These are phyloP conservation scores for Lasioglossum pauxillum DNA, from an alignment of 2,888 invertebrate species.

Conservation along the genomic window DNA sequence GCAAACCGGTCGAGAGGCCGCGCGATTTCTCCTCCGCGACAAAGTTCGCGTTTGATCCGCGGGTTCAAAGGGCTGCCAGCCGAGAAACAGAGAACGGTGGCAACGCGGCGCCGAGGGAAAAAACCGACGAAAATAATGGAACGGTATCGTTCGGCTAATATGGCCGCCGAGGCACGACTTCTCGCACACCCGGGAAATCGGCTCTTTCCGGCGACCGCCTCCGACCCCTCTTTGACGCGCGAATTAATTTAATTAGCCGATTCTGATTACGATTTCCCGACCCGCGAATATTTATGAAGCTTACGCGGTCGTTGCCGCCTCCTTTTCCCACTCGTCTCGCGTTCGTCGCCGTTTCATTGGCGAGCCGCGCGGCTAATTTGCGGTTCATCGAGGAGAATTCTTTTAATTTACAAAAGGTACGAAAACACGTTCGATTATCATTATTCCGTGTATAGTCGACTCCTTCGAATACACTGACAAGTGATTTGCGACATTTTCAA, in stretches of 20 bases:
- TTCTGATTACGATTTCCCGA: conserved; percentile 51
- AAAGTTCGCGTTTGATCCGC: conserved; percentile 58
- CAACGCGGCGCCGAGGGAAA: neutral
- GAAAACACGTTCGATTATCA: neutral
- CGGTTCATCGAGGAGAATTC: conserved; percentile 10
- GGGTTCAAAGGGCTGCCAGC: conserved; percentile 31
- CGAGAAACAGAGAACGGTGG: neutral
- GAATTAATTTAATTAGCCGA: conserved; percentile 66
- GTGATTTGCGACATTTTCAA: neutral
- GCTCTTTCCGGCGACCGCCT: conserved; percentile 28
- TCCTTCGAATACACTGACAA: neutral
- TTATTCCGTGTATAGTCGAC: neutral
- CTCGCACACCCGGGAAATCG: conserved; percentile 43
- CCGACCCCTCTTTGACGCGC: conserved; percentile 47
- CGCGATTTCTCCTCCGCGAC: conserved; percentile 37
- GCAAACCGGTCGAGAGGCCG: conserved; percentile 10
- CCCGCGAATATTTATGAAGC: conserved; percentile 27
- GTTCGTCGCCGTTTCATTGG: neutral
- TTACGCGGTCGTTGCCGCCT: neutral
- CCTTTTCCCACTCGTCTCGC: neutral
- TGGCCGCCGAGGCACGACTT: conserved; percentile 46
- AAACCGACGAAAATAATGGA: conserved; percentile 40
- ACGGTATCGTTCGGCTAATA: conserved; percentile 63
- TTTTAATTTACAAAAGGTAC: neutral
- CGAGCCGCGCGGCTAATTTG: neutral